Evolutionary conservation across 2,113 vertebrate genomes (phyloP).

Genomic region (Crotalus viridis): DNA sequence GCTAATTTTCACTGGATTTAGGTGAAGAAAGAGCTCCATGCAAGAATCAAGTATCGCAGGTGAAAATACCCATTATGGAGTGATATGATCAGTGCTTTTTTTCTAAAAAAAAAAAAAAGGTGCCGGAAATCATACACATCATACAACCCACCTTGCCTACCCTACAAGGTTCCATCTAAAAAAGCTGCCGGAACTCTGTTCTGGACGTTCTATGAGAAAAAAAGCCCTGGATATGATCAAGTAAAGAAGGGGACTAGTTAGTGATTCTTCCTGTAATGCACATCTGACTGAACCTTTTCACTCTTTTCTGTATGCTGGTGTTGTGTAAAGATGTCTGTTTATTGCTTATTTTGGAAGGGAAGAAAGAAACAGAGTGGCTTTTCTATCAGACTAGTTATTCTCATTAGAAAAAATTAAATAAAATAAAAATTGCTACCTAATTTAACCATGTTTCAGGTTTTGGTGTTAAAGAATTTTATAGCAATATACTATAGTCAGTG

Average conservation of each 20-base stretch:
- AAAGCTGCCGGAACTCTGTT: too few species aligned
- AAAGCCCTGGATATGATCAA: background rate
- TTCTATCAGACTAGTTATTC: conserved; percentile 29
- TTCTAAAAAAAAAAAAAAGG: too few species aligned
- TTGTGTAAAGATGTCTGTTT: conserved; percentile 16
- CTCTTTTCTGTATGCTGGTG: background rate
- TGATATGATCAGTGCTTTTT: background rate
- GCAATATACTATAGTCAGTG: background rate
- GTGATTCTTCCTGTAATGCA: background rate
- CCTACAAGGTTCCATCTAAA: too few species aligned
- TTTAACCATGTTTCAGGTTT: conserved; percentile 43
- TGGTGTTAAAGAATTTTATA: conserved; percentile 16
- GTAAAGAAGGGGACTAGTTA: background rate
- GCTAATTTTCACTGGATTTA: background rate
- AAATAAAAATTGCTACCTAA: conserved; percentile 18
- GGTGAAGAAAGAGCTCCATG: background rate
- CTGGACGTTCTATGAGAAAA: too few species aligned
- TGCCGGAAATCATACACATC: too few species aligned
- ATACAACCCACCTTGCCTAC: too few species aligned
- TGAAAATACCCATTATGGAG: background rate
- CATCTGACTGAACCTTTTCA: background rate
- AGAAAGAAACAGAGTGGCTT: conserved; percentile 12
- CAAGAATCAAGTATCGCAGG: too few species aligned
- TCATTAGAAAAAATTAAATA: conserved; percentile 42
- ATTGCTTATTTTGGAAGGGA: background rate